phyloP scores from a whole-genome alignment of 2,113 vertebrate genomes.

The Penelope pileata region DNA sequence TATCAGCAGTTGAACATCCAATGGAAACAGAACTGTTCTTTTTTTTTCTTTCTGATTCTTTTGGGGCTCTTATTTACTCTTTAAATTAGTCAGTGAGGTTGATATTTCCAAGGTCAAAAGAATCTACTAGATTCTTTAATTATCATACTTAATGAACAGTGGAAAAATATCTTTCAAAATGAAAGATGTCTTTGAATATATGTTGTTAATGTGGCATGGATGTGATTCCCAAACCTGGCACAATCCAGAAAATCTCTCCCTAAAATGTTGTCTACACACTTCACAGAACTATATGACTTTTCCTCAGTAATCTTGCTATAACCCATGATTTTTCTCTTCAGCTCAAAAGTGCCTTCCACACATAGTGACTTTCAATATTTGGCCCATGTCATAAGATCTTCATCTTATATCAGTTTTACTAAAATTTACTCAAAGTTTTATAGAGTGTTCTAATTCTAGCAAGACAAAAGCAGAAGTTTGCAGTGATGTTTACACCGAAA shows the following conservation, averaged over 20 bases:
- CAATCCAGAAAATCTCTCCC: not conserved
- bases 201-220: not conserved
- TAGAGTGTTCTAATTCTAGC: not conserved
- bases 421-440: not conserved
- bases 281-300: not conserved
- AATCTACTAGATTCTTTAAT: not conserved
- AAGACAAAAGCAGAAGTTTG: not conserved
- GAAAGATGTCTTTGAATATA: not conserved
- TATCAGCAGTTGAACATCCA: not conserved
- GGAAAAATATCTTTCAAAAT: not conserved
- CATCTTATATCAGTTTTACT: not conserved
- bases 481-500: not conserved
- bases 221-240: rapidly evolving
- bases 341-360: not conserved
- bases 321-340: not conserved
- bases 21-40: not conserved
- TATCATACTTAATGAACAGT: not conserved
- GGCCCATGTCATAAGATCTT: not conserved
- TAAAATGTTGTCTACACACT: not conserved
- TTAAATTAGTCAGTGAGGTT: not conserved
- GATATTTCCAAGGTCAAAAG: not conserved
- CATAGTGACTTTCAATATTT: not conserved
- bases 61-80: not conserved
- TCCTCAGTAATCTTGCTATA: not conserved
- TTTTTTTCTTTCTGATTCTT: rapidly evolving